A percentile compares a stretch with the other conserved stretches of the same genome.
Conservation (phyloP, 2,113 vertebrate species). For the Engraulis encrasicolus region DNA sequence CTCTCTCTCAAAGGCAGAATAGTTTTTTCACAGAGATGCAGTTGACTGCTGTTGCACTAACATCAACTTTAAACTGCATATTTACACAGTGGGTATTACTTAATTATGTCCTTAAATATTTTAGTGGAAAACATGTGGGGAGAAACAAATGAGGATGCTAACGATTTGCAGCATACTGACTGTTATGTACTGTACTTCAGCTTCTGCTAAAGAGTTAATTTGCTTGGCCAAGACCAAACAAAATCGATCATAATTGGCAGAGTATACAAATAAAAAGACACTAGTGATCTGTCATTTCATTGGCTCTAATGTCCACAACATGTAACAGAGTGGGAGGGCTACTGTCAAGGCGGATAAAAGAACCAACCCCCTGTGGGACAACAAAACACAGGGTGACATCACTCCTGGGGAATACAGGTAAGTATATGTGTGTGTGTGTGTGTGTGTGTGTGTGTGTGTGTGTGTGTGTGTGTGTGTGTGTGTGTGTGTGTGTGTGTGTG, state of each 20-base stretch:
- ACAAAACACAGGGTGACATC: conserved; percentile 3
- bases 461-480: conserved; percentile 22
- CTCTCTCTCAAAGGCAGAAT: conserved; percentile 46
- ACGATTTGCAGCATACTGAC: not conserved
- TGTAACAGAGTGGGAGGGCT: conserved; percentile 10
- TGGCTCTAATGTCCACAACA: not conserved
- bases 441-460: conserved; percentile 32
- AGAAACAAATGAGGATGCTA: not conserved
- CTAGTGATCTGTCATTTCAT: conserved; percentile 13
- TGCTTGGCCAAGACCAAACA: conserved; percentile 2
- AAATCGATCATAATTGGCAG: not conserved
- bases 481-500: conserved; percentile 20
- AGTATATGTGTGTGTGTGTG: not conserved
- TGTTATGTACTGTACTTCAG: not conserved
- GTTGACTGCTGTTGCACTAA: conserved; percentile 21
- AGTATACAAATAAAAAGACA: not conserved
- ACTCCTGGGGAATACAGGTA: conserved; percentile 43
- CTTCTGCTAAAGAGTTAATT: not conserved
- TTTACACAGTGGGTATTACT: conserved; percentile 9
- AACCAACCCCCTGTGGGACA: conserved; percentile 1
- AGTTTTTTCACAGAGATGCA: conserved; percentile 36
- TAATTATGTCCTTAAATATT: conserved; percentile 18
- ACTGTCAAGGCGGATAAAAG: not conserved
- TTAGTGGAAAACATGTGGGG: conserved; percentile 3
- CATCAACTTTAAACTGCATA: not conserved